Percentiles rank a stretch among this genome's conserved stretches.
phyloP scores from a whole-genome alignment of 2,797 vertebrate genomes.

The Moxostoma hubbsi region DNA sequence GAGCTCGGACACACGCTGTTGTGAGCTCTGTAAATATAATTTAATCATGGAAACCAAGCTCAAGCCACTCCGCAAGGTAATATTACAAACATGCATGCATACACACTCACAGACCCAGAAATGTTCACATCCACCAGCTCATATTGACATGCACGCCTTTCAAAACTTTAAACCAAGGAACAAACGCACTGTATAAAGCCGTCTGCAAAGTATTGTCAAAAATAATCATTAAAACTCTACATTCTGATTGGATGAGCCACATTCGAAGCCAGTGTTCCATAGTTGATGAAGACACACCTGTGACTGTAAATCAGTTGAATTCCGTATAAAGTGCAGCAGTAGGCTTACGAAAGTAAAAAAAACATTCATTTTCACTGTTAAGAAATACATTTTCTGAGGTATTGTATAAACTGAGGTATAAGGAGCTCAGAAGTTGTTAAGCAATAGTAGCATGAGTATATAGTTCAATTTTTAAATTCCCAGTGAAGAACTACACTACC shows the following conservation, averaged over 20 bases:
- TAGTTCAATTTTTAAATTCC: too few species aligned
- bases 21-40: conserved; percentile 97
- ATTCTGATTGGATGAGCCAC: neutral
- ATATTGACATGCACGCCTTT: neutral
- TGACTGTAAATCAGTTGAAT: too few species aligned
- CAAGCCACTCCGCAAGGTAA: conserved; percentile 94
- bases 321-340: too few species aligned
- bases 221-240: neutral
- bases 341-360: too few species aligned
- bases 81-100: conserved; percentile 31
- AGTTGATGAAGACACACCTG: too few species aligned
- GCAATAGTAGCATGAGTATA: too few species aligned
- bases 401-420: too few species aligned
- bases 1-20: conserved; percentile 95
- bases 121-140: neutral
- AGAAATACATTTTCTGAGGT: too few species aligned
- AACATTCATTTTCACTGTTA: too few species aligned
- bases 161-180: neutral
- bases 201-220: neutral
- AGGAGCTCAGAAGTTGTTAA: too few species aligned
- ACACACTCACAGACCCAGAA: neutral
- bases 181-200: too few species aligned
- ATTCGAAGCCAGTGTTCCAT: neutral
- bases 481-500: too few species aligned
- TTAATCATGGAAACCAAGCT: conserved; percentile 99